Conservation (phyloP, 1,140 invertebrate genomes). For the Periplaneta americana region DNA sequence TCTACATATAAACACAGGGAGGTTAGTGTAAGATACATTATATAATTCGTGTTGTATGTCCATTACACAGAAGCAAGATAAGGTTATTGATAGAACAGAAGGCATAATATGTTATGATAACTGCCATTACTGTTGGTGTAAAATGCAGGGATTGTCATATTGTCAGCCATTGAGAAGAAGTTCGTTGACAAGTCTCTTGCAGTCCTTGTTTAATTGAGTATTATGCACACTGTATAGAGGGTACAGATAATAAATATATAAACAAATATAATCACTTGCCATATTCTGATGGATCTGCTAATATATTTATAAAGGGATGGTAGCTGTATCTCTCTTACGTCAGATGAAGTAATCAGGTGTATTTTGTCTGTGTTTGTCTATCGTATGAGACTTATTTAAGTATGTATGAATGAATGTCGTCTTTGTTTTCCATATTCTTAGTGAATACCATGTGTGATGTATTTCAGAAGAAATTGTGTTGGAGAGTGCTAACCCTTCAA, state of each 20-base stretch:
- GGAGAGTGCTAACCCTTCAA: neutral
- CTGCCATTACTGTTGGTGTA: neutral
- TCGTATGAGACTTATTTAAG: neutral
- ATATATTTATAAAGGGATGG: neutral
- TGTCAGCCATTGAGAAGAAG: neutral
- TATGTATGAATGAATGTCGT: neutral
- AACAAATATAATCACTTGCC: neutral
- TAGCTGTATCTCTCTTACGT: neutral
- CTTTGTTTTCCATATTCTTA: neutral
- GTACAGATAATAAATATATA: neutral
- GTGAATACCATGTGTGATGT: neutral
- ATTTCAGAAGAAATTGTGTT: neutral
- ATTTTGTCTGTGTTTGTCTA: neutral
- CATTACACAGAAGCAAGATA: neutral
- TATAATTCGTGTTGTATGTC: neutral
- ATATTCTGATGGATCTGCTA: neutral
- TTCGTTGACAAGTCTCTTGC: neutral
- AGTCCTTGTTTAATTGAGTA: neutral
- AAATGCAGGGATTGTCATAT: neutral
- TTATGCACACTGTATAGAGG: neutral
- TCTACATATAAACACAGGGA: neutral
- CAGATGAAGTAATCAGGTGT: neutral
- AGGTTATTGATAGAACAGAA: neutral
- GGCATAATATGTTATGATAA: neutral
- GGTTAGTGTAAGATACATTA: neutral